These are phyloP conservation scores for Perca schrenkii DNA, from an alignment of 2,113 vertebrate genomes.

Conservation along the genomic window DNA sequence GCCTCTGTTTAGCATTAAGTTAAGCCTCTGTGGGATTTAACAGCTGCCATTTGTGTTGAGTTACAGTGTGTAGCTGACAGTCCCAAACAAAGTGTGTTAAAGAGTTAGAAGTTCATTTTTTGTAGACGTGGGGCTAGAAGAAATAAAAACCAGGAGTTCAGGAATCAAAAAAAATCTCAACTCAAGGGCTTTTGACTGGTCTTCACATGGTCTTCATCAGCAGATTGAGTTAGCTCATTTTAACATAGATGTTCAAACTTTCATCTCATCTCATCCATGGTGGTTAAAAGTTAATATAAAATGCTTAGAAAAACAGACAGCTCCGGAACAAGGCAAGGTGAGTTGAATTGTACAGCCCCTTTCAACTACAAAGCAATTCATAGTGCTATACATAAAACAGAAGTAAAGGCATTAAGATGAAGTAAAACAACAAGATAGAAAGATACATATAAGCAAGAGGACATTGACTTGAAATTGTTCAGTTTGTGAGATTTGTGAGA, in stretches of 20 bases:
- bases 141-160: conserved; percentile 34
- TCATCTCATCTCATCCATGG: not conserved
- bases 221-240: not conserved
- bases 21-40: conserved; percentile 57
- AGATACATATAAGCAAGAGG: not conserved
- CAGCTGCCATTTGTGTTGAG: conserved; percentile 56
- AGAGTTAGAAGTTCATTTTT: conserved; percentile 36
- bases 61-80: conserved; percentile 23
- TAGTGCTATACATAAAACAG: not conserved
- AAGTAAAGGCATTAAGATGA: not conserved
- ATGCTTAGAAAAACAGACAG: not conserved
- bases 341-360: too few species aligned
- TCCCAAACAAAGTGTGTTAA: not conserved
- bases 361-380: not conserved
- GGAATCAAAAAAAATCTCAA: not conserved
- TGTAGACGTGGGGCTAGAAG: not conserved
- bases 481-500: not conserved
- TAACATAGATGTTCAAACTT: not conserved
- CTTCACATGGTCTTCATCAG: not conserved
- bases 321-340: not conserved
- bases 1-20: conserved; percentile 57
- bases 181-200: not conserved
- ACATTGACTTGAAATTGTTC: not conserved
- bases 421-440: not conserved
- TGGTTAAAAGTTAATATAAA: not conserved